phyloP scores from a whole-genome alignment of 2,888 invertebrate species.

The Drepanosiphum platanoidis region DNA sequence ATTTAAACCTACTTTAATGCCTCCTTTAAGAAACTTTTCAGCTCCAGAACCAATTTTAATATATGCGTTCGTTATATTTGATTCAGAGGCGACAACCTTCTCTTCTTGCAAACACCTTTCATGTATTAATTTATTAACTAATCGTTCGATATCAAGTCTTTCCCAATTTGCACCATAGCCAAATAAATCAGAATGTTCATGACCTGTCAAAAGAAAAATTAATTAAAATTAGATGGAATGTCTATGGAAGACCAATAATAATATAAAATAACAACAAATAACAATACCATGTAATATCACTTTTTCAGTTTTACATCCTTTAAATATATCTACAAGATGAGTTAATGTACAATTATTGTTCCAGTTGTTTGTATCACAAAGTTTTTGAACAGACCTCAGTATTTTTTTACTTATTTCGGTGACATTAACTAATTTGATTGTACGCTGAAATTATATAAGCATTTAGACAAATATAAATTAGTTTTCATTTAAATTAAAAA shows the following conservation, averaged over 20 bases:
- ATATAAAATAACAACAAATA: neutral
- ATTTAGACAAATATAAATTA: neutral
- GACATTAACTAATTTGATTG: conserved; percentile 73
- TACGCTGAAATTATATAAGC: conserved; percentile 64
- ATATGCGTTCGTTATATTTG: conserved; percentile 85
- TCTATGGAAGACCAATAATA: neutral
- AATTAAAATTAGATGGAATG: neutral
- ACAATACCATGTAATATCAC: conserved; percentile 70
- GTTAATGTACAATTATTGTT: conserved; percentile 75
- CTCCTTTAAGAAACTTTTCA: conserved; percentile 70
- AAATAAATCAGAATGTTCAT: conserved; percentile 74
- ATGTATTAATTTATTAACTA: conserved; percentile 84
- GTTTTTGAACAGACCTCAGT: conserved; percentile 75
- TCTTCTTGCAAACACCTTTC: conserved; percentile 81
- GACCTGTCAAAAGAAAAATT: conserved; percentile 67
- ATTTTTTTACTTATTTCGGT: conserved; percentile 80
- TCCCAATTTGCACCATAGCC: conserved; percentile 76
- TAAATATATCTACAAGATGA: conserved; percentile 78
- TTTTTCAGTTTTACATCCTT: conserved; percentile 77
- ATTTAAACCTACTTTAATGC: conserved; percentile 67
- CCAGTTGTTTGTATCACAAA: conserved; percentile 67
- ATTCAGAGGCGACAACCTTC: conserved; percentile 77
- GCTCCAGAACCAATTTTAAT: conserved; percentile 80
- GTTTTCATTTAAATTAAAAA: neutral
- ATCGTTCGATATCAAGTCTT: conserved; percentile 80